These are phyloP conservation scores for Synodontis membranacea DNA, from an alignment of 2,113 vertebrate genomes.

Conservation along the genomic window DNA sequence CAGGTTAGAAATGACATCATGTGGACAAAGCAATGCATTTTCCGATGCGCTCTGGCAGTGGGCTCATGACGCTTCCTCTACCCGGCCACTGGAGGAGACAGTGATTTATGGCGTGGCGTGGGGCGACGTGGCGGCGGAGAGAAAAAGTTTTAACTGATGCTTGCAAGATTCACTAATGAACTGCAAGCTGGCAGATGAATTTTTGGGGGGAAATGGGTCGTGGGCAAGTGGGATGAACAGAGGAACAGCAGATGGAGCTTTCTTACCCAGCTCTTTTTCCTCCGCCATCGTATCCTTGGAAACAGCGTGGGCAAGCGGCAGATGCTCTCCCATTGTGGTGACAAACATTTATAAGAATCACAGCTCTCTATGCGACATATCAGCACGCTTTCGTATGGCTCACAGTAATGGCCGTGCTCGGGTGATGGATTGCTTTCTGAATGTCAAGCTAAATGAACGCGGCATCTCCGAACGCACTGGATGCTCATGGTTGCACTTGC, in stretches of 20 bases:
- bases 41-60: conserved; percentile 35
- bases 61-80: conserved; percentile 25
- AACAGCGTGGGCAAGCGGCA: conserved; percentile 54
- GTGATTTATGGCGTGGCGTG: conserved; percentile 53
- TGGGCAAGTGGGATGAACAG: conserved; percentile 47
- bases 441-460: conserved; percentile 41
- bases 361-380: conserved; percentile 32
- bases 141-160: conserved; percentile 53
- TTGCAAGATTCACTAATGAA: conserved; percentile 57
- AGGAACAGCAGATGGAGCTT: conserved; percentile 57
- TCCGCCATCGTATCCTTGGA: conserved; percentile 57
- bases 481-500: conserved; percentile 37
- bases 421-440: conserved; percentile 43
- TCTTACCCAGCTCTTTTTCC: conserved; percentile 49
- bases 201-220: conserved; percentile 40
- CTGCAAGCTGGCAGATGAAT: conserved; percentile 50
- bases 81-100: conserved; percentile 51
- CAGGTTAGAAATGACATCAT: conserved; percentile 9
- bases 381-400: conserved; percentile 40
- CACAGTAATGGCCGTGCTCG: conserved; percentile 20
- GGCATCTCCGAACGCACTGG: conserved; percentile 11
- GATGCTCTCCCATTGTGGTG: conserved; percentile 45
- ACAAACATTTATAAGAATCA: conserved; percentile 51
- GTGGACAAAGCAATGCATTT: conserved; percentile 36
- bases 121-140: conserved; percentile 25